A percentile compares a stretch with the other conserved stretches of the same genome.
Conservation (phyloP, 2,113 vertebrate species). For the Herpetotheres cachinnans region DNA sequence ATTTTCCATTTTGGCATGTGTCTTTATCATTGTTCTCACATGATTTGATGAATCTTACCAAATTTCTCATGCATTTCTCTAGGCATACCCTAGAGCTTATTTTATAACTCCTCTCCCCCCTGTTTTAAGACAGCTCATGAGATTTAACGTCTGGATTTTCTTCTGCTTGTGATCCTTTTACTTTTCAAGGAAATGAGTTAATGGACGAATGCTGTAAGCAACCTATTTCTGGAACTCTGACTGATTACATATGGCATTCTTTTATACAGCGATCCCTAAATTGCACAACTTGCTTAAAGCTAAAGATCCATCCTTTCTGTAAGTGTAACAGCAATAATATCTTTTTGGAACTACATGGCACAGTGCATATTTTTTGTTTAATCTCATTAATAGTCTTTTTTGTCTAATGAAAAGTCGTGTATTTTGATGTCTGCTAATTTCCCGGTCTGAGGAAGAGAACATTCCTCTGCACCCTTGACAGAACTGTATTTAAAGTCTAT, state of each 20-base stretch:
- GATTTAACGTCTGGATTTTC: background rate
- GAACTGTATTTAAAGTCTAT: background rate
- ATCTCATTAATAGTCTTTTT: background rate
- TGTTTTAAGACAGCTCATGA: background rate
- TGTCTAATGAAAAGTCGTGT: conserved; percentile 1
- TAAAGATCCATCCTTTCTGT: background rate
- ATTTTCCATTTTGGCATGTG: background rate
- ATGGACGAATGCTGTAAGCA: background rate
- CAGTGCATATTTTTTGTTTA: background rate
- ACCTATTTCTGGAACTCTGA: background rate
- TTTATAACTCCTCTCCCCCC: background rate
- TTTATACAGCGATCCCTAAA: background rate
- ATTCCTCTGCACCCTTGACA: background rate
- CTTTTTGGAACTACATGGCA: background rate
- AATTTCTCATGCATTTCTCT: background rate
- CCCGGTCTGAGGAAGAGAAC: background rate
- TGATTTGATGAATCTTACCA: background rate
- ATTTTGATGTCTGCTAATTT: conserved; percentile 14
- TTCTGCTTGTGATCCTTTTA: background rate
- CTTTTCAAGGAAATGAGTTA: conserved; percentile 16
- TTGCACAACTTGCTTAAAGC: background rate
- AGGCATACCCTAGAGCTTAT: background rate
- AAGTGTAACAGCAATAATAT: background rate
- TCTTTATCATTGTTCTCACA: background rate
- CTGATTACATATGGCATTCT: background rate